Evolutionary conservation across 2,888 invertebrate genomes (phyloP).

Genomic region (Parnassius mnemosyne): DNA sequence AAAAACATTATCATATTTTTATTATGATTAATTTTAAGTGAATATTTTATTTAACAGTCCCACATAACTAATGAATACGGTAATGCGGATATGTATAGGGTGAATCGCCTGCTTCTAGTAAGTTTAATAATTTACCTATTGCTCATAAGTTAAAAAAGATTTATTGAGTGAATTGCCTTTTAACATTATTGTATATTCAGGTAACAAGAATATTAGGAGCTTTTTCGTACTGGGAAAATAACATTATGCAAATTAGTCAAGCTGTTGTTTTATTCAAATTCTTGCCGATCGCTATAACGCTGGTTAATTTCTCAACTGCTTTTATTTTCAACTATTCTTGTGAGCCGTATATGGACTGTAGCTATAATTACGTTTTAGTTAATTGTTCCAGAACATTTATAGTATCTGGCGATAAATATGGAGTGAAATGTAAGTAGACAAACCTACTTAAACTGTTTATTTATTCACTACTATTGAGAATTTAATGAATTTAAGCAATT

Average conservation of each 20-base stretch:
- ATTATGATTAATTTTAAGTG: neutral
- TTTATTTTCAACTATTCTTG: conserved; percentile 60
- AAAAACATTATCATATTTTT: too few relatives aligned
- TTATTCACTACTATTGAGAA: too few relatives aligned
- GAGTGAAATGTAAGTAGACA: conserved; percentile 46
- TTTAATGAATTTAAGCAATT: too few relatives aligned
- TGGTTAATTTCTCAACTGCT: conserved; percentile 63
- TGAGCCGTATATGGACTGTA: conserved; percentile 35
- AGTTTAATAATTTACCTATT: conserved; percentile 35
- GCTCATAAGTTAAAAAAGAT: conserved; percentile 1
- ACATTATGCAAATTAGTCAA: conserved; percentile 65
- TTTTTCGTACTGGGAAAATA: conserved; percentile 62
- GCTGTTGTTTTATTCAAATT: conserved; percentile 62
- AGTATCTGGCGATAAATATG: conserved; percentile 36
- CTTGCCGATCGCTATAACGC: conserved; percentile 58
- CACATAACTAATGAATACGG: conserved; percentile 56
- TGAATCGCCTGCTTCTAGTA: conserved; percentile 65
- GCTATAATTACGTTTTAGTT: conserved; percentile 41
- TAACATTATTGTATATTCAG: conserved; percentile 36
- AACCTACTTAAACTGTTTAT: too few relatives aligned
- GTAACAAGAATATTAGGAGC: conserved; percentile 63
- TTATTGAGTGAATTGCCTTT: neutral
- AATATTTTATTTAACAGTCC: conserved; percentile 46
- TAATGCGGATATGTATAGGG: conserved; percentile 59
- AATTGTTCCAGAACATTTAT: conserved; percentile 54